A percentile compares a stretch with the other conserved stretches of the same genome.
Conservation (phyloP, 2,888 invertebrate species). For the Volucella bombylans region DNA sequence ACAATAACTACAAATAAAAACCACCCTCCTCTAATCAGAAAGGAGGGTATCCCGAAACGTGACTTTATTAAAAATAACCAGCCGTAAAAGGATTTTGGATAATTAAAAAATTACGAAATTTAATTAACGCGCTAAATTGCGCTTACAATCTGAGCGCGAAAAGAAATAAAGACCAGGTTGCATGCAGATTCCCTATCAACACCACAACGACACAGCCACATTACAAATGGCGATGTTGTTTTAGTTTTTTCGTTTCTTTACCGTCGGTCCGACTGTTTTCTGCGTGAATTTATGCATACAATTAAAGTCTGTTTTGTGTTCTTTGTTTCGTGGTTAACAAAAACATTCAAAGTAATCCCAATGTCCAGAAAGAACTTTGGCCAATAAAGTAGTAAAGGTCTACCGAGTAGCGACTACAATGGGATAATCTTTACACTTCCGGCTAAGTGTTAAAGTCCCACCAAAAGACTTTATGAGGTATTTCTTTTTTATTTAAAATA, state of each 20-base stretch:
- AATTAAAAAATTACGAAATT: slow-evolving; percentile 63
- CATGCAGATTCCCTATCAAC: slow-evolving; percentile 48
- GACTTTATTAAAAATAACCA: slow-evolving; percentile 60
- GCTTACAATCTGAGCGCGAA: slow-evolving; percentile 54
- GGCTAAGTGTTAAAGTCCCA: not conserved
- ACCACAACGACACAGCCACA: slow-evolving; percentile 15
- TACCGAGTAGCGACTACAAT: not conserved
- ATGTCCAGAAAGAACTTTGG: slow-evolving; percentile 19
- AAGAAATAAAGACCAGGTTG: slow-evolving; percentile 40
- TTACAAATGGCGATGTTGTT: slow-evolving; percentile 41
- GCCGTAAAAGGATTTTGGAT: slow-evolving; percentile 49
- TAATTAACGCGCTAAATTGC: slow-evolving; percentile 65
- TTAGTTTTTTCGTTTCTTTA: not conserved
- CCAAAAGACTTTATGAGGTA: not conserved
- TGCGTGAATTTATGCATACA: slow-evolving; percentile 53
- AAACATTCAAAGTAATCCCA: slow-evolving; percentile 25
- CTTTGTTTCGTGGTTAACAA: slow-evolving; percentile 15
- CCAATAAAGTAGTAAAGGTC: slow-evolving; percentile 7
- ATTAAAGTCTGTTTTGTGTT: slow-evolving; percentile 38
- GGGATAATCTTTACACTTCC: slow-evolving; percentile 1
- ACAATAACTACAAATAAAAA: slow-evolving; percentile 33
- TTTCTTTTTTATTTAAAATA: not conserved
- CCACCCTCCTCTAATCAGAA: slow-evolving; percentile 25
- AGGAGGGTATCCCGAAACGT: slow-evolving; percentile 55
- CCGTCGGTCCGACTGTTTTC: not conserved